Evolutionary conservation across 1,140 invertebrate species (phyloP).

Genomic region (Rhyacophila brunnea): DNA sequence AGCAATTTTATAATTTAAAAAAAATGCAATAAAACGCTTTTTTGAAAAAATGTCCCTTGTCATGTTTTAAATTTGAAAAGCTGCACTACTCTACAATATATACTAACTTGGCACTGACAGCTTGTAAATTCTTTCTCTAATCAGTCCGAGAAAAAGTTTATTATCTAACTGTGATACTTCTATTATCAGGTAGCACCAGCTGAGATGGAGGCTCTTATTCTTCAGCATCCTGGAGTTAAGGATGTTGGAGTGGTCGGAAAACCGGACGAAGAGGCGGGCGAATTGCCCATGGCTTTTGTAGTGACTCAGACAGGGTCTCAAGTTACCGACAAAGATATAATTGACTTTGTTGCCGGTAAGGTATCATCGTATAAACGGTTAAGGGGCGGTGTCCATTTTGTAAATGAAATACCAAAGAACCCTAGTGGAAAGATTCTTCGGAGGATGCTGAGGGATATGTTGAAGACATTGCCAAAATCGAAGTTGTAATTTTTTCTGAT

Average conservation of each 20-base stretch:
- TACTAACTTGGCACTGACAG: too few relatives aligned
- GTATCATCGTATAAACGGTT: conserved; percentile 50
- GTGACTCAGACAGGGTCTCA: conserved; percentile 53
- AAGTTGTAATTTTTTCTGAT: too few relatives aligned
- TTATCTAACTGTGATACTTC: too few relatives aligned
- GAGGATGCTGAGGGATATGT: conserved; percentile 19
- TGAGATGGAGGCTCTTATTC: conserved; percentile 69
- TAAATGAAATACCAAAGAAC: conserved; percentile 62
- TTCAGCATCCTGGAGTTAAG: conserved; percentile 62
- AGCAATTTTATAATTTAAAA: too few relatives aligned
- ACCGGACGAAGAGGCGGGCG: conserved; percentile 63
- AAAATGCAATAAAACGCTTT: too few relatives aligned
- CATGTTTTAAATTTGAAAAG: too few relatives aligned
- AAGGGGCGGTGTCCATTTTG: conserved; percentile 60
- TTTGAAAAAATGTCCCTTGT: too few relatives aligned
- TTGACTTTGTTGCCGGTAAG: conserved; percentile 47
- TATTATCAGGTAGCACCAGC: conserved; percentile 53
- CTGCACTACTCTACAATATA: too few relatives aligned
- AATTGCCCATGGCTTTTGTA: conserved; percentile 70
- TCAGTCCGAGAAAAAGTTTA: too few relatives aligned
- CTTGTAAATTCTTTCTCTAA: too few relatives aligned
- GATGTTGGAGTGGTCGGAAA: conserved; percentile 74
- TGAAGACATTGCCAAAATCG: conserved; percentile 7
- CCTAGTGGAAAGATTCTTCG: conserved; percentile 46
- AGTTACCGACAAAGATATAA: conserved; percentile 52